Evolutionary conservation across 2,797 vertebrate genomes (phyloP).

Genomic region (Pipistrellus pygmaeus): DNA sequence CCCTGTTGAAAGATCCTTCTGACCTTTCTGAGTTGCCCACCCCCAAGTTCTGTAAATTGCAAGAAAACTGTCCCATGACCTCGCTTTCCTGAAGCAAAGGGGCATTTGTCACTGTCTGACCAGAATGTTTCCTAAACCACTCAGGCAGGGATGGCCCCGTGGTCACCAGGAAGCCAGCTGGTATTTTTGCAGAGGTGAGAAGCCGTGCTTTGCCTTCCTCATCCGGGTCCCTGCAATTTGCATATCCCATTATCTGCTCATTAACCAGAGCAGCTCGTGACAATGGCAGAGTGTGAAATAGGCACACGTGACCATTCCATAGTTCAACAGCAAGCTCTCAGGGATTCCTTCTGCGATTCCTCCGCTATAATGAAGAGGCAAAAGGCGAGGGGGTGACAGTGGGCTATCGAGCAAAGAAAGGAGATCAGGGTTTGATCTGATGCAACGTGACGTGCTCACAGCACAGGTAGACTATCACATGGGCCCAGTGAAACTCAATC

Average conservation of each 20-base stretch:
- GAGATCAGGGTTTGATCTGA: conserved; percentile 85
- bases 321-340: conserved; percentile 75
- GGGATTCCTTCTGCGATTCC: conserved; percentile 78
- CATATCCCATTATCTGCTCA: conserved; percentile 86
- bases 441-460: conserved; percentile 82
- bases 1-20: neutral
- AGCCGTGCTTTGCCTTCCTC: conserved; percentile 63
- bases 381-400: conserved; percentile 69
- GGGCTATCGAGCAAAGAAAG: conserved; percentile 69
- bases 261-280: conserved; percentile 81
- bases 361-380: conserved; percentile 79
- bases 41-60: neutral
- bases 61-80: conserved; percentile 53
- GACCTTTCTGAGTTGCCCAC: neutral
- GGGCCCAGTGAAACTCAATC: conserved; percentile 81
- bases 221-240: conserved; percentile 81
- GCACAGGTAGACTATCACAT: conserved; percentile 83
- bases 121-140: conserved; percentile 48
- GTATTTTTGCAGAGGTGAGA: conserved; percentile 68
- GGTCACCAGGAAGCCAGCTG: conserved; percentile 8
- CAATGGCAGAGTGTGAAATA: conserved; percentile 83
- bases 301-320: neutral
- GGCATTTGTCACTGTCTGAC: conserved; percentile 46
- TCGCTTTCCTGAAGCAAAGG: conserved; percentile 65
- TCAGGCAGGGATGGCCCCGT: neutral